phyloP scores from a whole-genome alignment of 2,888 invertebrate genomes.

The Branchellion lobata region DNA sequence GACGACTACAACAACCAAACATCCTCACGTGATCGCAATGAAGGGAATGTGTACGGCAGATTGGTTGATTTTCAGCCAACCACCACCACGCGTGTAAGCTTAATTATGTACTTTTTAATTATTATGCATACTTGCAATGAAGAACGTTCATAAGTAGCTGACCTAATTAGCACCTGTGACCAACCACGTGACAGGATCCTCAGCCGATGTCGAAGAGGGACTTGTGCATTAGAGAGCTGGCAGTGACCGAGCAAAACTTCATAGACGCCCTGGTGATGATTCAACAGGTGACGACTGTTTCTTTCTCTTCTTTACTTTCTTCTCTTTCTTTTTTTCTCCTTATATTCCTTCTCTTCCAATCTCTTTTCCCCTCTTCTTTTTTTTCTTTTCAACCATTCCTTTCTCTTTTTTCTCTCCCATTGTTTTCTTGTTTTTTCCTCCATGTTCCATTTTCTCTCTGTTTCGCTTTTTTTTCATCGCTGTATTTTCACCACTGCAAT shows the following conservation, averaged over 20 bases:
- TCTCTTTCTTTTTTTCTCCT: too few species aligned
- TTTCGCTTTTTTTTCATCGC: too few species aligned
- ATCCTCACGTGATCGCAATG: background rate
- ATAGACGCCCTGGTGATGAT: conserved; percentile 78
- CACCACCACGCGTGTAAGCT: conserved; percentile 1
- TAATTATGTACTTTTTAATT: too few species aligned
- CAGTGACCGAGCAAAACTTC: conserved; percentile 96
- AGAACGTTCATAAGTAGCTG: too few species aligned
- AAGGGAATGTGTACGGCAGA: conserved; percentile 46
- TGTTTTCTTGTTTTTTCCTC: too few species aligned
- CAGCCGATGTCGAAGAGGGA: conserved; percentile 78
- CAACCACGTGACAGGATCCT: conserved; percentile 39
- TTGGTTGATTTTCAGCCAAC: conserved; percentile 41
- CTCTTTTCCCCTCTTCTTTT: background rate
- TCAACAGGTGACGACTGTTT: conserved; percentile 53
- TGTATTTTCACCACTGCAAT: background rate
- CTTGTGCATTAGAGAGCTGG: conserved; percentile 76
- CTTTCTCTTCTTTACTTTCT: background rate
- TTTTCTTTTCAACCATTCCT: background rate
- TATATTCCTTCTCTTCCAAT: too few species aligned
- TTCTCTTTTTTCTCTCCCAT: too few species aligned
- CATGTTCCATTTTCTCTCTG: too few species aligned
- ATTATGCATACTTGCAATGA: too few species aligned
- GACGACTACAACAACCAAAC: conserved; percentile 5
- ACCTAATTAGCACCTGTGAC: too few species aligned